Conservation (phyloP, 2,888 invertebrate species). For the Synanthedon myopaeformis region DNA sequence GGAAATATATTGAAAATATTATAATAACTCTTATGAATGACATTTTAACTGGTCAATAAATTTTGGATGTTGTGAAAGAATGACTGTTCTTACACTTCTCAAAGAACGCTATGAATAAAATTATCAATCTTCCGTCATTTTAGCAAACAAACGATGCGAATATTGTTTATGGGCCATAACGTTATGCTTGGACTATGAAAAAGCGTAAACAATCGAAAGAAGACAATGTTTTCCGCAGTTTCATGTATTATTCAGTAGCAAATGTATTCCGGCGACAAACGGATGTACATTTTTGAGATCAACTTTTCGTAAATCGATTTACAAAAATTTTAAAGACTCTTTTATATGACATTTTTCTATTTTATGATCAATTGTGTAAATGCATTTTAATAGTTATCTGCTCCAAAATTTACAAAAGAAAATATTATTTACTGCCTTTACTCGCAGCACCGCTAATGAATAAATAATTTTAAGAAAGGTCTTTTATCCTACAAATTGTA, state of each 20-base stretch:
- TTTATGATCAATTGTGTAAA: too few relatives aligned
- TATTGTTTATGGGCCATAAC: conserved; percentile 11
- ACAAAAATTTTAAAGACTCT: too few relatives aligned
- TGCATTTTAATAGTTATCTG: too few relatives aligned
- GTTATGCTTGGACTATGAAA: conserved; percentile 8
- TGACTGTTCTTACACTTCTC: not conserved
- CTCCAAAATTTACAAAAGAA: too few relatives aligned
- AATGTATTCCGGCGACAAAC: conserved; percentile 7
- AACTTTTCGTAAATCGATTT: not conserved
- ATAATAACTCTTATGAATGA: too few relatives aligned
- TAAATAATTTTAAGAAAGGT: too few relatives aligned
- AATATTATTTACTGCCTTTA: too few relatives aligned
- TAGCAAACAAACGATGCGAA: conserved; percentile 7
- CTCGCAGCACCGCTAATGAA: too few relatives aligned
- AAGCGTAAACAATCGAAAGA: conserved; percentile 10
- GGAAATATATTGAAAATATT: too few relatives aligned
- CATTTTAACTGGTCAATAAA: not conserved
- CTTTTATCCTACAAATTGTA: too few relatives aligned
- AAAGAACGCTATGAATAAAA: conserved; percentile 8
- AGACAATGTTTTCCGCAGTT: conserved; percentile 11
- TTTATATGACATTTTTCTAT: too few relatives aligned
- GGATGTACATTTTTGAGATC: conserved; percentile 8
- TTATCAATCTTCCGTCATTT: conserved; percentile 6
- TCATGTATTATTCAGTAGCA: conserved; percentile 11
- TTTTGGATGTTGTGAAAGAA: not conserved